These are phyloP conservation scores for Diaphora mendica DNA, from an alignment of 2,888 invertebrate genomes.

Conservation along the genomic window DNA sequence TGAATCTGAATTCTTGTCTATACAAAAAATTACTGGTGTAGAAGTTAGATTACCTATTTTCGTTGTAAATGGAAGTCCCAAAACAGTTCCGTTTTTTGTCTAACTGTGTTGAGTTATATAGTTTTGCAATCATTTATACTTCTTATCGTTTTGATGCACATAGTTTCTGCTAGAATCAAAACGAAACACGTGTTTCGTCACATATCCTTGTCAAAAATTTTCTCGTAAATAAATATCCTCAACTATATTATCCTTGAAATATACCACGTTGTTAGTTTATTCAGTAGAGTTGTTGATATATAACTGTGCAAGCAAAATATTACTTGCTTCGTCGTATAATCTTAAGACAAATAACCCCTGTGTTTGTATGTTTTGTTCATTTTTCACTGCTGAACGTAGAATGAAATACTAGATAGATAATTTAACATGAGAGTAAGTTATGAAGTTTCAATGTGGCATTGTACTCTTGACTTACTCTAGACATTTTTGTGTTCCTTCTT, in stretches of 20 bases:
- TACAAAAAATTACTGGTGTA: too few relatives aligned
- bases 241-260: background rate
- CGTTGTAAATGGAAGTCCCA: too few relatives aligned
- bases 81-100: too few relatives aligned
- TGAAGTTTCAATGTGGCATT: background rate
- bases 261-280: background rate
- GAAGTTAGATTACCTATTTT: too few relatives aligned
- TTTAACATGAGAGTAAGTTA: background rate
- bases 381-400: background rate
- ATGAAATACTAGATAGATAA: background rate
- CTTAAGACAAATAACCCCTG: background rate
- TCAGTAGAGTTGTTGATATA: conserved; percentile 1
- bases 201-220: background rate
- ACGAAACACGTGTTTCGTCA: background rate
- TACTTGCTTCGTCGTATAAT: background rate
- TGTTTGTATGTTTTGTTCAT: background rate
- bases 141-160: too few relatives aligned
- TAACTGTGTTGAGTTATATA: too few relatives aligned
- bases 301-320: background rate
- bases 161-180: background rate
- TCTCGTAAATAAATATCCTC: background rate
- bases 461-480: background rate
- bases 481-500: background rate
- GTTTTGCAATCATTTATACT: background rate
- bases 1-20: too few relatives aligned